phyloP scores from a whole-genome alignment of 2,113 vertebrate genomes.

The Enhydra lutris region DNA sequence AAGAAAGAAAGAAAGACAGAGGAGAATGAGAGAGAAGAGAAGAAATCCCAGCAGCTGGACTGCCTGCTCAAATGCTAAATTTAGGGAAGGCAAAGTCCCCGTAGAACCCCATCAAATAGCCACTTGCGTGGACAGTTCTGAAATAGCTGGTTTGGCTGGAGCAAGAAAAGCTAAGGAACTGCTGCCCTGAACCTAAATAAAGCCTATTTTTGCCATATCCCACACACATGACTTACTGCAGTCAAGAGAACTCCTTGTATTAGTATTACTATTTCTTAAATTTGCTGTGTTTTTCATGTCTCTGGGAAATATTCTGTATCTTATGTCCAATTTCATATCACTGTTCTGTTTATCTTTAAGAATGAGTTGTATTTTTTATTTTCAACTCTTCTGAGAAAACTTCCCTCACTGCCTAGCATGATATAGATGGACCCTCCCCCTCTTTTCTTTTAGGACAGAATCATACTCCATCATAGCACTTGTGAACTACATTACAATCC shows the following conservation, averaged over 20 bases:
- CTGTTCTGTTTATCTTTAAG: slow-evolving; percentile 1
- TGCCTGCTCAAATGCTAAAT: background rate
- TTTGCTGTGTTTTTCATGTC: background rate
- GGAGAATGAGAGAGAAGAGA: background rate
- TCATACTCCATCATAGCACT: background rate
- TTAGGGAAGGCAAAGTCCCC: background rate
- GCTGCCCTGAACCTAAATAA: background rate
- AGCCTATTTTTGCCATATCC: background rate
- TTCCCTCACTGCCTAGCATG: background rate
- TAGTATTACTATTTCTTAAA: background rate
- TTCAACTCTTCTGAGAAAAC: background rate
- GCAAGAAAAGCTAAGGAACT: background rate
- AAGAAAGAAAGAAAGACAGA: background rate
- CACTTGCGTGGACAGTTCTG: background rate
- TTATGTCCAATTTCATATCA: background rate
- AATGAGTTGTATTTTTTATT: background rate
- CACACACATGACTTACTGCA: background rate
- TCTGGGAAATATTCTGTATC: background rate
- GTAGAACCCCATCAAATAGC: background rate
- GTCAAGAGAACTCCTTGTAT: background rate
- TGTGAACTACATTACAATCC: background rate
- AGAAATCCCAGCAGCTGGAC: background rate
- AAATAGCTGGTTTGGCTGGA: background rate
- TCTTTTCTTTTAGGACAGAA: background rate
- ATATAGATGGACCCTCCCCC: background rate